Evolutionary conservation across 2,797 vertebrate species (phyloP), one percentile per base, ranked within the genome.

Genomic region (Hyperoplus immaculatus): DNA sequence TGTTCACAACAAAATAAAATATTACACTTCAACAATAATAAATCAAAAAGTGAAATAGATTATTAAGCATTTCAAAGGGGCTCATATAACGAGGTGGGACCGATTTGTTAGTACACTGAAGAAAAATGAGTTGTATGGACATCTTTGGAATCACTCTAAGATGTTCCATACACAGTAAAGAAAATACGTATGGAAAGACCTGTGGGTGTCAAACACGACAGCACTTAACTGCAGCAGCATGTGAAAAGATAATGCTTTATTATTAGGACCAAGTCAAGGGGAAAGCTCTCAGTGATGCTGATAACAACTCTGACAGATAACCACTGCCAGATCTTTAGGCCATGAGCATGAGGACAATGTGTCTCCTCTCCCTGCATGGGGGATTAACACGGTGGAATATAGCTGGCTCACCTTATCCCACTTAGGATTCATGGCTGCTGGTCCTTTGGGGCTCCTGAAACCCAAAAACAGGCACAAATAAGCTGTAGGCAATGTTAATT

Each of bases 221-320:
- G 45, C 80, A 63, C 81, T 78, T 46, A 29, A 2, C 61, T 42
- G 46, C 69, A 62, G 72, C 49, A 1, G 1, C 80, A 51, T 54
- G 66, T 71, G 46, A 51, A 75, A 70, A 89, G 91, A 94, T 94
- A 91, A 88, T 38, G 49, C 29, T 87, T 86, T 94, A 94, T 93
- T 94, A 92, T 91, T 94, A 92, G 94, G 81, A 87, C 77, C 75
- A 69, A 88, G 90, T 92, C 84, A 90, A 91, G 86, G 46, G 86
- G 80, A 90, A 89, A 85, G 81, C 84, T 83, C 84, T 90, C 79
- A 56, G 78, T 47, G 82, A 85, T 86, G 83, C 82, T 83, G 93
- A 95, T 94, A 94, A 88, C 83, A 80, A 61, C 78, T 49, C 63
- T 72, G 74, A 72, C 61, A 77, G 90, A 92, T 91, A 87, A 80